Percentiles rank a stretch among this genome's conserved stretches.
Conservation (phyloP, 2,797 vertebrate species). For the Dicrostonyx torquatus region DNA sequence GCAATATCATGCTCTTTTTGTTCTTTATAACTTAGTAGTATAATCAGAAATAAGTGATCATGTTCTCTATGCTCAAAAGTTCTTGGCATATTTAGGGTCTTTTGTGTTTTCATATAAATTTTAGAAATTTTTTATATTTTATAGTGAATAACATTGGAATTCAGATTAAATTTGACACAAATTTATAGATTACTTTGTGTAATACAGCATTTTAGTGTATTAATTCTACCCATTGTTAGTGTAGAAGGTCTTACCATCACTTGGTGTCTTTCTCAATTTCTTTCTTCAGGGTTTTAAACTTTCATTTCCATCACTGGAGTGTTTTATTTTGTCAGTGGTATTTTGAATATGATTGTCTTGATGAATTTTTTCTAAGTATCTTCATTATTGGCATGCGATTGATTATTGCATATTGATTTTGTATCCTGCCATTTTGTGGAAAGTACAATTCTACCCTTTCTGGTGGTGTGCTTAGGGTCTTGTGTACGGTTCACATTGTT, state of each 20-base stretch:
- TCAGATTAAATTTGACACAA: not conserved
- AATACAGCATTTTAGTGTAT: not conserved
- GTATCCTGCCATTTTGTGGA: no score
- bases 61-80: not conserved
- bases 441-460: no score
- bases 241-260: not conserved
- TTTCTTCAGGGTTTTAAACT: not conserved
- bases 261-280: not conserved
- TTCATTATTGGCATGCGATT: not conserved
- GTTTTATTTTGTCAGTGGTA: not conserved
- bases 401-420: no score
- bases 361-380: not conserved
- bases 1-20: no score
- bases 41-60: not conserved
- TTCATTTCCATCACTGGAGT: not conserved
- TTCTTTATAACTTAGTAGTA: no score
- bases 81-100: not conserved
- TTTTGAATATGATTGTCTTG: not conserved
- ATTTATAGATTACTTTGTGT: not conserved
- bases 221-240: not conserved
- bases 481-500: no score
- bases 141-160: not conserved
- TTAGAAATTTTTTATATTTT: not conserved
- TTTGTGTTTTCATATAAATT: not conserved
- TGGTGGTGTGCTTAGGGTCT: not conserved